Conservation (phyloP, 2,888 invertebrate genomes). For the Hypercompe scribonia region DNA sequence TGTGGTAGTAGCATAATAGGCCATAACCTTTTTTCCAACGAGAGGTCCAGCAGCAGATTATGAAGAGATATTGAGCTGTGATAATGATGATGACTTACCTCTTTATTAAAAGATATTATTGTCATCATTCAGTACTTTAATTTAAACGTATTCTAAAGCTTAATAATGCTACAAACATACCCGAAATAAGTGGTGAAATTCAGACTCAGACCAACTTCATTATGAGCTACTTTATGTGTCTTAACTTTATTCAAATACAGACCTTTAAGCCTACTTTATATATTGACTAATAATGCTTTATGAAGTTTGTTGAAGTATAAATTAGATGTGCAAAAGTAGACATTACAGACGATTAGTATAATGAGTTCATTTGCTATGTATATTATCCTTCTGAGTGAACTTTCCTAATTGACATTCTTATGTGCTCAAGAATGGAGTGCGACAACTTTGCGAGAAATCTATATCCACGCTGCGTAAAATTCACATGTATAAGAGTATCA, state of each 20-base stretch:
- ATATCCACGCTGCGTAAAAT: background rate
- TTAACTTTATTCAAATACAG: background rate
- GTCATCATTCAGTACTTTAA: background rate
- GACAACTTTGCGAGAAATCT: background rate
- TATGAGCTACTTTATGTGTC: background rate
- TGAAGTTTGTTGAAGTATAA: background rate
- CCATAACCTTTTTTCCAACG: too few species aligned
- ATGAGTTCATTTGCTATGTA: background rate
- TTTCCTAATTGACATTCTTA: background rate
- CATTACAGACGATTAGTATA: background rate
- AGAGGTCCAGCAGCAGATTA: too few species aligned
- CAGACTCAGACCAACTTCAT: background rate
- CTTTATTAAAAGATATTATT: background rate
- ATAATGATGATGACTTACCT: too few species aligned
- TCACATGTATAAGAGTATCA: background rate
- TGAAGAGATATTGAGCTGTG: background rate
- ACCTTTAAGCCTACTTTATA: background rate
- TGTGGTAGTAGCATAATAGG: too few species aligned
- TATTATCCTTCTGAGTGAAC: background rate
- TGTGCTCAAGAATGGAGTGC: background rate
- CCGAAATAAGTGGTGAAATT: background rate
- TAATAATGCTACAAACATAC: background rate
- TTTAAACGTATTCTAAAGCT: background rate
- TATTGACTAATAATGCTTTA: background rate
- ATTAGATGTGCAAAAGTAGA: background rate